Evolutionary conservation across 2,113 vertebrate genomes (phyloP).

Genomic region (Furnarius figulus): DNA sequence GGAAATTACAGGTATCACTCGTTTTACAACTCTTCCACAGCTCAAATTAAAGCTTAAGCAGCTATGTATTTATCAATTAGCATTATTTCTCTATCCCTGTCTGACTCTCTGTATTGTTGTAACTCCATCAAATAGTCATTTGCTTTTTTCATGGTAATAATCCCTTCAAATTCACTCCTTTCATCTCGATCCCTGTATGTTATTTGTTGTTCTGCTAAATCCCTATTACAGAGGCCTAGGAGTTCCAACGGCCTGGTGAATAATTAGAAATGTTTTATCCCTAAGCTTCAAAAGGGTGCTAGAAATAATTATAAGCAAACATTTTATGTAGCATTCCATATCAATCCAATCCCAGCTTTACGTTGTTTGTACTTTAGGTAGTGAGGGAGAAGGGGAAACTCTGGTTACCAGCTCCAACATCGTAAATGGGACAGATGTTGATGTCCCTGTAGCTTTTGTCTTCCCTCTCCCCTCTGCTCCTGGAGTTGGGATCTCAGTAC

Average conservation of each 20-base stretch:
- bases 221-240: conserved; percentile 73
- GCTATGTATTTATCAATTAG: conserved; percentile 74
- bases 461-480: not conserved
- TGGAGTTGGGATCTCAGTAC: conserved; percentile 6
- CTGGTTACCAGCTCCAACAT: conserved; percentile 38
- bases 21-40: conserved; percentile 20
- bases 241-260: conserved; percentile 77
- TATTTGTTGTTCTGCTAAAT: conserved; percentile 80
- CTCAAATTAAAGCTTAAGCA: conserved; percentile 70
- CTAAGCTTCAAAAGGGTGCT: conserved; percentile 80
- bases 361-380: conserved; percentile 65
- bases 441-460: not conserved
- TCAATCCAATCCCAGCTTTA: conserved; percentile 68
- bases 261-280: conserved; percentile 85
- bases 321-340: conserved; percentile 73
- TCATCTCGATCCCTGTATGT: conserved; percentile 75
- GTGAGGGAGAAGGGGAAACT: conserved; percentile 25
- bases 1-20: conserved; percentile 67
- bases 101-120: conserved; percentile 69
- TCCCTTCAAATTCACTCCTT: conserved; percentile 76
- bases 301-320: conserved; percentile 85
- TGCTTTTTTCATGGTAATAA: conserved; percentile 80
- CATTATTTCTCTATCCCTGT: conserved; percentile 69
- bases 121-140: conserved; percentile 78
- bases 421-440: conserved; percentile 32